Conservation (phyloP, 2,888 invertebrate genomes). For the Andrena bucephala region DNA sequence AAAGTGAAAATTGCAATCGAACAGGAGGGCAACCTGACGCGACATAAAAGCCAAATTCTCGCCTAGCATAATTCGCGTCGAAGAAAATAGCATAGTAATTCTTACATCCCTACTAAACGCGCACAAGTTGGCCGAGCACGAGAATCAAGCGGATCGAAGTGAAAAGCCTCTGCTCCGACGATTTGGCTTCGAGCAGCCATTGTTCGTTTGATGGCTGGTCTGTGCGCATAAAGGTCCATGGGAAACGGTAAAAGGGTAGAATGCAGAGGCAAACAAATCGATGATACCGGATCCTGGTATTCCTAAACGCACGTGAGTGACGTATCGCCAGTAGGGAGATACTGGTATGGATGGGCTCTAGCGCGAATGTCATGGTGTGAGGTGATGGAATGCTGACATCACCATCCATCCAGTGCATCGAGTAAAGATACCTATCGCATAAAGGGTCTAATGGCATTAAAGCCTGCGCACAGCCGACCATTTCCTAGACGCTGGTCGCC, state of each 20-base stretch:
- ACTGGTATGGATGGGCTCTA: conserved; percentile 41
- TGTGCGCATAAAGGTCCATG: conserved; percentile 3
- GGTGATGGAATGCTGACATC: conserved; percentile 75
- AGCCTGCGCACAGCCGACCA: conserved; percentile 63
- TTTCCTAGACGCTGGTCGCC: conserved; percentile 42
- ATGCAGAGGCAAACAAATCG: conserved; percentile 27
- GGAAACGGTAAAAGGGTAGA: conserved; percentile 19
- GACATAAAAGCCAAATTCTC: no score
- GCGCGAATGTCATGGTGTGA: conserved; percentile 50
- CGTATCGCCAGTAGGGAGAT: conserved; percentile 37
- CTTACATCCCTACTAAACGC: neutral
- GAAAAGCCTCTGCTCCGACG: neutral
- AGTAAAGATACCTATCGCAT: conserved; percentile 71
- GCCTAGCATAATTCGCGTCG: no score
- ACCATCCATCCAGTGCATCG: conserved; percentile 73
- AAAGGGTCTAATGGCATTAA: conserved; percentile 74
- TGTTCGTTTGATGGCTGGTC: neutral
- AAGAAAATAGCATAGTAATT: no score
- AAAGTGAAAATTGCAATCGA: no score
- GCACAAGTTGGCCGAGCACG: no score
- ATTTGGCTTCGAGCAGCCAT: neutral
- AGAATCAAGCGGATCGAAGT: neutral
- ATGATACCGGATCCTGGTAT: conserved; percentile 36
- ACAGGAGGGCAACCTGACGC: no score
- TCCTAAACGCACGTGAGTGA: conserved; percentile 36